Base-by-base conservation (phyloP, 2,113 vertebrate genomes). In the Siniperca knerii region DNA sequence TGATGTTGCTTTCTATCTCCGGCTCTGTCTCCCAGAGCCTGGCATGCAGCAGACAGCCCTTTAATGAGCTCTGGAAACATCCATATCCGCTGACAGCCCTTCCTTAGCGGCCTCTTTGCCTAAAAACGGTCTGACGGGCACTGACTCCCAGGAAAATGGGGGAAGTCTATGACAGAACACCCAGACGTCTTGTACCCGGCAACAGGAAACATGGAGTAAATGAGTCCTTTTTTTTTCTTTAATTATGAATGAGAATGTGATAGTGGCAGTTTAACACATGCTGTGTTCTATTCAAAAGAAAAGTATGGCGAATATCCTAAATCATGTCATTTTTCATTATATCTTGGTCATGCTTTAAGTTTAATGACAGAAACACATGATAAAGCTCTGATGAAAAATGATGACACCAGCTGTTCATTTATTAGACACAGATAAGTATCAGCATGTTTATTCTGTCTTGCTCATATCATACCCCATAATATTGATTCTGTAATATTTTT, bases 51-150 rank as follows among this genome's bases (percentile, higher is more conserved):
- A 90, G 92, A 93, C 92, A 93, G 91, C 74, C 77, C 83, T 93
- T 93, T 95, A 94, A 95, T 94, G 94, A 93, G 92, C 88, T 92
- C 90, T 81, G 90, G 93, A 92, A 92, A 87, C 90, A 90, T 87
- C 87, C 91, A 73, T 89, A 91, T 92, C 89, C 67, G 66, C 88
- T 92, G 94, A 92, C 93, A 95, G 90, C 80, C 82, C 67, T 92
- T 90, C 88, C 92, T 92, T 83, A 57, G 82, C 64, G 72, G 90
- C 87, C 80, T 77, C 83, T 87, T 92, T 89, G 90, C 86, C 89
- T 82, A 84, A 92, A 92, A 92, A 81, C 33, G 58, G 65, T 90
- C 85, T 82, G 79, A 82, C 20, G 79, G 81, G 70, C 46, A 20
- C 54, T 37, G 76, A 68, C 84, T 85, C 73, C 76, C 65, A 2